Percentiles rank a stretch among this genome's conserved stretches.
phyloP scores from a whole-genome alignment of 2,113 vertebrate species.

The Boulengeromyrus knoepffleri region DNA sequence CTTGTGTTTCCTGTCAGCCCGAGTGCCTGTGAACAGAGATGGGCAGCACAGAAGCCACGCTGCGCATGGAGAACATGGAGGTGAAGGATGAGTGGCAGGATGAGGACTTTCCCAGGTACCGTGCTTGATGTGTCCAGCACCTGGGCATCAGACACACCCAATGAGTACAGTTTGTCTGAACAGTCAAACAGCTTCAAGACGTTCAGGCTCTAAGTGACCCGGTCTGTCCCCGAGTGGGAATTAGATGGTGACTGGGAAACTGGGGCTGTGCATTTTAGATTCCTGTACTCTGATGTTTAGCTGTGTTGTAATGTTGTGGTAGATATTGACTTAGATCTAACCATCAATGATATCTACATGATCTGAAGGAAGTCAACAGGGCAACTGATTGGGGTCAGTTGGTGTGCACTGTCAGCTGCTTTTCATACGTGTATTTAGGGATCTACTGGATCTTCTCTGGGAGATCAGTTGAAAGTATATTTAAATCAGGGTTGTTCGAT shows the following conservation, averaged over 20 bases:
- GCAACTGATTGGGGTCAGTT: not conserved
- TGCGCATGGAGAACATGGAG: constrained; percentile 83
- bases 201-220: not conserved
- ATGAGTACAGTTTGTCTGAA: not conserved
- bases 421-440: not conserved
- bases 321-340: not conserved
- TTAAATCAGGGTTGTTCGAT: not conserved
- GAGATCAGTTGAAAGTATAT: not conserved
- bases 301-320: not conserved
- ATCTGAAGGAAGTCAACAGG: not conserved
- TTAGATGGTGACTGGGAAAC: not conserved
- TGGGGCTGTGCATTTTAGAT: not conserved
- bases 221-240: not conserved
- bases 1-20: constrained; percentile 27
- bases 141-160: not conserved
- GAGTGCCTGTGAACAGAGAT: constrained; percentile 50
- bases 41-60: constrained; percentile 79
- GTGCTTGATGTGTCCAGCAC: not conserved
- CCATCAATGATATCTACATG: not conserved
- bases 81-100: constrained; percentile 90
- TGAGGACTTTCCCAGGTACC: constrained; percentile 78
- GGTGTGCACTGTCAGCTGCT: not conserved
- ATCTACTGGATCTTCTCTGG: not conserved
- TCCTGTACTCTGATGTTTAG: not conserved
- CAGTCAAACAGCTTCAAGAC: not conserved